Base-by-base conservation (phyloP, 2,888 invertebrate genomes). In the Parnassius smintheus region DNA sequence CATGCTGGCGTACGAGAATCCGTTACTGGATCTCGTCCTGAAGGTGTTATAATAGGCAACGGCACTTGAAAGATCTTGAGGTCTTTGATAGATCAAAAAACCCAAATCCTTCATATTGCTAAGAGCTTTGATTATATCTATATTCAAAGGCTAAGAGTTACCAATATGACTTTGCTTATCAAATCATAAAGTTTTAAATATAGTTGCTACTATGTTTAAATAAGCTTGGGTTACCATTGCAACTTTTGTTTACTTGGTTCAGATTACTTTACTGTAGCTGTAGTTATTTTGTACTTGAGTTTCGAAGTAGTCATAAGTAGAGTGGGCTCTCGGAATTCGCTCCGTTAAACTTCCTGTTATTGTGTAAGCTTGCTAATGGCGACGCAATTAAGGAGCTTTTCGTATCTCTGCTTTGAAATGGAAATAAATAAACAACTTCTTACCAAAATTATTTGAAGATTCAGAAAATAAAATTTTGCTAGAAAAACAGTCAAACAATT, bases 281-380 rank as follows among this genome's bases (percentile, higher is more conserved):
- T 46, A 35, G 58, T 48, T 60, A 49, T 49, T 55, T 18, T 25
- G 45, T 35, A 62, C 44, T 49, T 59, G 60, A 59, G 59, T 59
- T 59, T 45, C 56, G 56, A 51, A 52, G 56, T 60, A 49, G 64
- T 13, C 56, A 25, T 51, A 56, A 59, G 59, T 48, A 48, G 59
- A 64, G 51, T 59, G 41, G 53, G 48, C 49, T 52, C 55, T 59
- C 52, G 18, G 59, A 56, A 50, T 59, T 64, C 56, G 62, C 46
- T 63, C 41, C 62, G 54, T 46, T 51, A 56, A 64, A 60, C 56
- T 64, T 64, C 56, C 56, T 64, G 59, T 64, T 64, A 60, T 64
- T 64, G 64, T 64, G 52, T 56, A 60, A 64, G 48, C 59, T 59
- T 18, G 51, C 48, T 59, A 56, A 59, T 56, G 51, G 58, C 44